Percentiles rank a stretch among this genome's conserved stretches.
Conservation (phyloP, 2,888 invertebrate genomes). For the Bibio marci region DNA sequence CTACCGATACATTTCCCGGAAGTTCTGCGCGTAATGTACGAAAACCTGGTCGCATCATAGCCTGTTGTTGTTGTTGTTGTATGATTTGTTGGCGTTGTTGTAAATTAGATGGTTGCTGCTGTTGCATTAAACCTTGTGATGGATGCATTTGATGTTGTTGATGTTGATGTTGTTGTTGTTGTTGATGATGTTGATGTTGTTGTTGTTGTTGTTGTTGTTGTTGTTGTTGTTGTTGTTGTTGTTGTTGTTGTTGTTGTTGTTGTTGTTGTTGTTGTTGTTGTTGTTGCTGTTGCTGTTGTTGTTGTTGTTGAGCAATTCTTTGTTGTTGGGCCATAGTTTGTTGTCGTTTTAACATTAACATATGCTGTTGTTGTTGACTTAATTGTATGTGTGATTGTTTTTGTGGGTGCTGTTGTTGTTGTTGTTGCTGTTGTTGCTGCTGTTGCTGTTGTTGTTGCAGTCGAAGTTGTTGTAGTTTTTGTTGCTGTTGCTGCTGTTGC, state of each 20-base stretch:
- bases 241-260: conserved; percentile 14
- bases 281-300: conserved; percentile 2
- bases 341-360: neutral
- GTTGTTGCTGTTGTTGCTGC: conserved; percentile 8
- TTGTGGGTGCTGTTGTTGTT: conserved; percentile 11
- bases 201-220: conserved; percentile 10
- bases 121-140: neutral
- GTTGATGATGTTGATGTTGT: conserved; percentile 4
- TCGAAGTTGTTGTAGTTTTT: conserved; percentile 30
- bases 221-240: conserved; percentile 14
- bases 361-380: conserved; percentile 19
- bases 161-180: conserved; percentile 9
- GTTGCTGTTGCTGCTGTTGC: conserved; percentile 33
- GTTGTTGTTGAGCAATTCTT: neutral
- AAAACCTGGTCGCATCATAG: neutral
- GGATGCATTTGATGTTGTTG: conserved; percentile 1
- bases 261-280: conserved; percentile 1
- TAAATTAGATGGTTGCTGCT: neutral
- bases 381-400: conserved; percentile 20
- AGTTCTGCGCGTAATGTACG: no score
- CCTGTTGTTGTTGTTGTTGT: neutral
- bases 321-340: neutral
- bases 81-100: neutral
- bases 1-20: no score
- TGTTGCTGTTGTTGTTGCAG: conserved; percentile 20